Conservation (phyloP, 2,888 invertebrate genomes). For the Ennomos erosarius region DNA sequence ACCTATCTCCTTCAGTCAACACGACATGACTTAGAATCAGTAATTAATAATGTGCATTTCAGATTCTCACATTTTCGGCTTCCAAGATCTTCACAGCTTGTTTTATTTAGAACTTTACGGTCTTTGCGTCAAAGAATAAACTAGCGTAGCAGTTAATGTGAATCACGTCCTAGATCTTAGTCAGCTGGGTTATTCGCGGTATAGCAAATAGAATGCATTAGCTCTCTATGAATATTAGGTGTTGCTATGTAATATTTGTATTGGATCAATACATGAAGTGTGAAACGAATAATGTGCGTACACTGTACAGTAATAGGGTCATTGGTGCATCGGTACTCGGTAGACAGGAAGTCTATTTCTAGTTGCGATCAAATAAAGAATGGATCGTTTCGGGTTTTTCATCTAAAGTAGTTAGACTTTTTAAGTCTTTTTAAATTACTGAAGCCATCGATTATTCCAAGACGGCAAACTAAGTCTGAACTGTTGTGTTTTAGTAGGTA, state of each 20-base stretch:
- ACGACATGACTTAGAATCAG: not conserved
- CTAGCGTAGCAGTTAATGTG: constrained; percentile 12
- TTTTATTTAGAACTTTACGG: not conserved
- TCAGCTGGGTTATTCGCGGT: constrained; percentile 34
- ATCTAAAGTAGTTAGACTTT: not conserved
- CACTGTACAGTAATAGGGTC: constrained; percentile 15
- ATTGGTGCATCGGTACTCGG: not conserved
- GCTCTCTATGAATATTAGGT: constrained; percentile 29
- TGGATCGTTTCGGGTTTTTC: constrained; percentile 5
- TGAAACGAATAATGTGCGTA: constrained; percentile 8
- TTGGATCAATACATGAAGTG: constrained; percentile 12
- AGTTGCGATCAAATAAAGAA: not conserved
- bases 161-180: constrained; percentile 33
- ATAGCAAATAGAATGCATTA: constrained; percentile 34
- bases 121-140: constrained; percentile 1
- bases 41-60: constrained; percentile 19
- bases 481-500: too few species aligned
- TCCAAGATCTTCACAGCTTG: not conserved
- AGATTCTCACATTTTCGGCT: constrained; percentile 2
- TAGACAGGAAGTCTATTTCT: constrained; percentile 11
- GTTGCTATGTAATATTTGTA: constrained; percentile 20
- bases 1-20: too few species aligned
- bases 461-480: too few species aligned
- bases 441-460: too few species aligned
- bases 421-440: too few species aligned